These are phyloP conservation scores for Apodemia duryi DNA, from an alignment of 2,888 invertebrate genomes.

Conservation along the genomic window DNA sequence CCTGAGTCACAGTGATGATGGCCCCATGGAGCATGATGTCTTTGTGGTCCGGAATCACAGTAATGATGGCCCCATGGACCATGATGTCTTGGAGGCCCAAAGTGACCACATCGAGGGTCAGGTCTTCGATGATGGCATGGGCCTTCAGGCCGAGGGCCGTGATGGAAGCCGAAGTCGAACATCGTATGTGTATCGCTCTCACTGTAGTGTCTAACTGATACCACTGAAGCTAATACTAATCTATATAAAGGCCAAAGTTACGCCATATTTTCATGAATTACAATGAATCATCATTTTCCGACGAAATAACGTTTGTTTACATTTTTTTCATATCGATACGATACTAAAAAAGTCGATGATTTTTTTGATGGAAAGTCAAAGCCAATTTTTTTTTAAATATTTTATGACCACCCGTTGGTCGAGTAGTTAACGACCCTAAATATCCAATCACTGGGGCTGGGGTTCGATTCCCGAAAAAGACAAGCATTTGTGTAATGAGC, in stretches of 20 bases:
- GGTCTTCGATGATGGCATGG: conserved; percentile 6
- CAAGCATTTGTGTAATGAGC: too few relatives aligned
- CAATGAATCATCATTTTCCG: not conserved
- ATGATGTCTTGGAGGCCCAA: not conserved
- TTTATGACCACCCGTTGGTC: too few relatives aligned
- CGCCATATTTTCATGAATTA: not conserved
- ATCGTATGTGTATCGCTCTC: not conserved
- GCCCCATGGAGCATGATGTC: not conserved
- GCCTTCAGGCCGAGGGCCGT: not conserved
- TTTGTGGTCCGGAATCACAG: not conserved
- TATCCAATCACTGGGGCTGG: too few relatives aligned
- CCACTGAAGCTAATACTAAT: not conserved
- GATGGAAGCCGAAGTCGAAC: not conserved
- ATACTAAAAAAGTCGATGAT: too few relatives aligned
- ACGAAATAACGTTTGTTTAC: not conserved
- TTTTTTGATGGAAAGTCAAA: too few relatives aligned
- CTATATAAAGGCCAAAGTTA: not conserved
- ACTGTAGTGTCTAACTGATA: not conserved
- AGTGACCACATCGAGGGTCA: not conserved
- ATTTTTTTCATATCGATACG: not conserved
- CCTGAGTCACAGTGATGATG: not conserved
- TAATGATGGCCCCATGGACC: conserved; percentile 1
- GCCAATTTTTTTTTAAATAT: too few relatives aligned
- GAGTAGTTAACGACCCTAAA: too few relatives aligned
- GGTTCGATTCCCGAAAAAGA: too few relatives aligned